A percentile compares a stretch with the other conserved stretches of the same genome.
These are phyloP conservation scores for Isoperla grammatica DNA, from an alignment of 2,888 invertebrate genomes.

Conservation along the genomic window DNA sequence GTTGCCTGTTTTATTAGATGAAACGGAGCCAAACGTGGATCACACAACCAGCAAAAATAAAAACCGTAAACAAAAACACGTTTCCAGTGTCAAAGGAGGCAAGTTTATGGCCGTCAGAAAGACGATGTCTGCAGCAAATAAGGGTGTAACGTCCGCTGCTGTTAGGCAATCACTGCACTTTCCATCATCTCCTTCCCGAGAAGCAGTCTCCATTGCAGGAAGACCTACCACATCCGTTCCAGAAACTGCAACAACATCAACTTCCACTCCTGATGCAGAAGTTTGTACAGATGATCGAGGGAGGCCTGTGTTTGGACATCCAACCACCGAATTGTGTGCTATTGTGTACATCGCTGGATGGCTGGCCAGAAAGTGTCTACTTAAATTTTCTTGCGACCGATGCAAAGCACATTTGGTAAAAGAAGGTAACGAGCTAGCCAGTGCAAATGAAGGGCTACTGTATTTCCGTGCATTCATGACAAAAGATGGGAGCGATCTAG, in stretches of 20 bases:
- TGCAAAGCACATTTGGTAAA: neutral
- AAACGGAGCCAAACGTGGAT: constrained; percentile 19
- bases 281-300: no score
- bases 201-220: neutral
- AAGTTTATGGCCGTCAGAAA: no score
- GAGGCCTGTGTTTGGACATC: neutral
- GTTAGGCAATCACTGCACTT: no score
- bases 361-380: neutral
- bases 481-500: constrained; percentile 1
- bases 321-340: constrained; percentile 1
- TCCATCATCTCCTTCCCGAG: neutral
- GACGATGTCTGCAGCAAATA: no score
- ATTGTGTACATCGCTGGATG: constrained; percentile 3
- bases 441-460: neutral
- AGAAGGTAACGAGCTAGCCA: neutral
- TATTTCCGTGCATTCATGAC: constrained; percentile 9
- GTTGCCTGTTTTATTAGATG: neutral
- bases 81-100: no score
- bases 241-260: neutral
- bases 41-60: neutral
- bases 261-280: no score
- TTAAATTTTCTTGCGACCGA: neutral
- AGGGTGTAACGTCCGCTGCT: no score
- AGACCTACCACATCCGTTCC: neutral
- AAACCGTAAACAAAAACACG: no score